phyloP scores from a whole-genome alignment of 2,113 vertebrate species.

The Amazona guildingii region DNA sequence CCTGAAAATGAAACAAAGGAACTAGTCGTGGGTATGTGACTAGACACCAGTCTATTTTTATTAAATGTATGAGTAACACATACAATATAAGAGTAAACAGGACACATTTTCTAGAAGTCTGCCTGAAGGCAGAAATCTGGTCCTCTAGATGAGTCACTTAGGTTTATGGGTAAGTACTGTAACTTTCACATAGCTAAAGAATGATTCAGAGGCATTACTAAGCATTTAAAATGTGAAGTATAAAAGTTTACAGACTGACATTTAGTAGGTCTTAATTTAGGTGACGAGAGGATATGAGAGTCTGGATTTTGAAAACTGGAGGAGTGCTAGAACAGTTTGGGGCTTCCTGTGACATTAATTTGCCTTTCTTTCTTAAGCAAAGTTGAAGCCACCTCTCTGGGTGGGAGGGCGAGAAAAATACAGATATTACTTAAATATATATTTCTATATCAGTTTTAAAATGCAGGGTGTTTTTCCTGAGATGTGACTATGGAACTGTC shows the following conservation, averaged over 20 bases:
- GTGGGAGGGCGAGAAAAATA: not conserved
- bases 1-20: conserved; percentile 23
- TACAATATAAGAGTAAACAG: not conserved
- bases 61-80: not conserved
- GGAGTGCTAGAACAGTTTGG: not conserved
- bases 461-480: not conserved
- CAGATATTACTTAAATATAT: not conserved
- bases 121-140: conserved; percentile 17
- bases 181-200: not conserved
- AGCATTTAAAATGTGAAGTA: conserved; percentile 26
- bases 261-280: conserved; percentile 27
- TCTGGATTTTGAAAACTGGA: conserved; percentile 40
- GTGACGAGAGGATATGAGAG: not conserved
- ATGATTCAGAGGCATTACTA: conserved; percentile 44
- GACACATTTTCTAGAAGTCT: not conserved
- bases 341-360: not conserved
- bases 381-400: not conserved
- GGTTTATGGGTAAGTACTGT: not conserved
- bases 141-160: conserved; percentile 29
- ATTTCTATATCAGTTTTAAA: not conserved
- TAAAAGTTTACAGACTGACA: conserved; percentile 23
- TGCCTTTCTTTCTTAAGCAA: not conserved
- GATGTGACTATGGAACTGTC: not conserved
- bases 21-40: conserved; percentile 60
- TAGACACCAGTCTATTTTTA: not conserved